Conservation (phyloP, 2,888 invertebrate species). For the Morpho helenor region DNA sequence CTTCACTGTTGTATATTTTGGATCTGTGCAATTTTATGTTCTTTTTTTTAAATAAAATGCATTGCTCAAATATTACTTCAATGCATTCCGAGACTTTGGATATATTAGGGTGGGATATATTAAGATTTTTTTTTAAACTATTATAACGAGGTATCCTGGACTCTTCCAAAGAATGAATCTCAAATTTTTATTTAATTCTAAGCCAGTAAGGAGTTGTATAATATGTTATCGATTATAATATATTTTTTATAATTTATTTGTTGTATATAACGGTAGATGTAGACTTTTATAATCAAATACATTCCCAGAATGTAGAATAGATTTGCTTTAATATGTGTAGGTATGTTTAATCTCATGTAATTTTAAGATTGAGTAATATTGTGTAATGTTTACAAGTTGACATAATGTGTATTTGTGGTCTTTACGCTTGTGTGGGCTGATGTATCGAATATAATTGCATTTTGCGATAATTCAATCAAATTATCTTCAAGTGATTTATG, state of each 20-base stretch:
- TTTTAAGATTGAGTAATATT: conserved; percentile 28
- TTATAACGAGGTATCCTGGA: conserved; percentile 14
- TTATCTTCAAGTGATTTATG: no score
- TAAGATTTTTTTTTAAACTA: conserved; percentile 5
- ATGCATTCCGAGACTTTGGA: conserved; percentile 14
- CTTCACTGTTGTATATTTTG: no score
- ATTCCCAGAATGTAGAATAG: conserved; percentile 67
- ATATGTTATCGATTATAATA: conserved; percentile 40
- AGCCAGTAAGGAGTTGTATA: conserved; percentile 28
- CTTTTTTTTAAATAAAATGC: neutral
- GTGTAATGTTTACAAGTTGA: neutral
- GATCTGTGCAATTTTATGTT: neutral
- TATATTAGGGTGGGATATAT: conserved; percentile 5
- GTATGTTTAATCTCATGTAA: conserved; percentile 40
- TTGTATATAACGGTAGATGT: conserved; percentile 47
- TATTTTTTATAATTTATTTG: conserved; percentile 58
- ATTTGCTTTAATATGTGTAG: conserved; percentile 59
- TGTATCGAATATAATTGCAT: neutral
- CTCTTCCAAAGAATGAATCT: conserved; percentile 47
- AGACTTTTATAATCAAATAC: conserved; percentile 47
- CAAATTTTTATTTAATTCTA: conserved; percentile 33
- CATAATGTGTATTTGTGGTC: neutral
- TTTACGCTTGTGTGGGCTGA: neutral
- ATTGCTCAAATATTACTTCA: conserved; percentile 9
- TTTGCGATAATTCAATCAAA: no score